Base-by-base conservation (phyloP, 2,888 invertebrate genomes). In the Dolomedes plantarius region DNA sequence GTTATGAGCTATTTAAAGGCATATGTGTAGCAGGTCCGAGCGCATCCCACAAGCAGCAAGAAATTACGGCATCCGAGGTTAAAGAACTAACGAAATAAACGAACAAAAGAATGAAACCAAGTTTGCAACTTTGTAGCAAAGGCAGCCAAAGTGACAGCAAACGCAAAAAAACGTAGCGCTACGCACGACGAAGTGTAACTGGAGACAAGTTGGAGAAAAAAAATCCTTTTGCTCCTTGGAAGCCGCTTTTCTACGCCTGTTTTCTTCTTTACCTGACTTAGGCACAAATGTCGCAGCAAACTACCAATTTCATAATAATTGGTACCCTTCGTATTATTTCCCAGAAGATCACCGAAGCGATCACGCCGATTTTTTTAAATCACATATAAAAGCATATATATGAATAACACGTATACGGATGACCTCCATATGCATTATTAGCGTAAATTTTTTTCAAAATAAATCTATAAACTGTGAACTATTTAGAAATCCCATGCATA, bases 151-250 rank as follows among this genome's bases (percentile, higher is more conserved):
- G 67, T 31, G 39, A 82, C 41, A 74, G 31, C 13, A 68, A 28
- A 29, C 69, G 39, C 16, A 72, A 68, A 78, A 50, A 68, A 64
- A 69, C 46, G 46, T 29, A 41, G 56, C 77, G 77, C 56, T 39
- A 77, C 68, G 83, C 83, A 41, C 83, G 36, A 39, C 73, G 67
- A 68, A 85, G 77, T 85, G 77, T 64, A 85, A 85, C 83, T 73
- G n/a, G 71, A 77, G 62, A 73, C 64, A 19, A 36, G 19, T 6
- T 27, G 32, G 19, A 5, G 11, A 69, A 46, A 71, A 73, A n/a
- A 68, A 76, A 83, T 75, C 23, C 19, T 11, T 32, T 31, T 7
- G 62, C 19, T 7, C 23, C 11, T 27, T 31, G 19, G 62, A 16
- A 76, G 71, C 46, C 28, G 56, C 64, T 77, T 83, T 73, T 77